Evolutionary conservation across 2,797 vertebrate genomes (phyloP), one percentile per base, ranked within the genome.

Genomic region (Geotria australis): DNA sequence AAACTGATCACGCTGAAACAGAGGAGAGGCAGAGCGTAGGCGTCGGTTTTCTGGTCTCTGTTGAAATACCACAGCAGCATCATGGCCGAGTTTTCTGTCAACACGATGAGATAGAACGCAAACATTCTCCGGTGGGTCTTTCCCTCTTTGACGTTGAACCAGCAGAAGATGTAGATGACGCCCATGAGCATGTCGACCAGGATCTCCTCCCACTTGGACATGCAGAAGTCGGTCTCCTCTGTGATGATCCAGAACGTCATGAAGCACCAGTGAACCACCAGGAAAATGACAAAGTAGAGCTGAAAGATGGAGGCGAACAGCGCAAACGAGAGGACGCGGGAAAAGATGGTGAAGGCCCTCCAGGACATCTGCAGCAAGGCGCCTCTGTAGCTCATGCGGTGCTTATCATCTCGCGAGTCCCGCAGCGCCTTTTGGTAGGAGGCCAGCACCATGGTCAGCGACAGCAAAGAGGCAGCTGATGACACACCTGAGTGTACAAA

Each of bases 221-320:
- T 96, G 78, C 89, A 98, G 83, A 98, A 98, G 75, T 98, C 86
- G 63, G 91, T 98, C 70, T 85, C 85, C 48, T 85, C 89, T 71
- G 95, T 86, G 76, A 98, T 83, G 72, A 98, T 81, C 91, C 91
- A 98, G 79, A 98, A 98, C 73, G 91, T 85, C 91, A 98, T 98
- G 77, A 81, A 82, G 47, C 88, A 94, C 91, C 91, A 98, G 69
- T 98, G 91, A 70, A 95, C 81, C 78, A 94, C 85, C 76, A 98
- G 82, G 68, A 98, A 96, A 79, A 98, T 94, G 75, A 86, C 91
- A 68, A 98, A 98, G 75, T 98, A 96, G 74, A 98, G 80, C 77
- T 96, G 89, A 77, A 98, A 98, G 77, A 98, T 85, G 57, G 91
- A 98, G 80, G 91, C 91, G 75, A 98, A 98, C 58, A 98, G 89